Evolutionary conservation across 2,888 invertebrate species (phyloP), one percentile per base, ranked within the genome.

Genomic region (Yponomeuta evonymella): DNA sequence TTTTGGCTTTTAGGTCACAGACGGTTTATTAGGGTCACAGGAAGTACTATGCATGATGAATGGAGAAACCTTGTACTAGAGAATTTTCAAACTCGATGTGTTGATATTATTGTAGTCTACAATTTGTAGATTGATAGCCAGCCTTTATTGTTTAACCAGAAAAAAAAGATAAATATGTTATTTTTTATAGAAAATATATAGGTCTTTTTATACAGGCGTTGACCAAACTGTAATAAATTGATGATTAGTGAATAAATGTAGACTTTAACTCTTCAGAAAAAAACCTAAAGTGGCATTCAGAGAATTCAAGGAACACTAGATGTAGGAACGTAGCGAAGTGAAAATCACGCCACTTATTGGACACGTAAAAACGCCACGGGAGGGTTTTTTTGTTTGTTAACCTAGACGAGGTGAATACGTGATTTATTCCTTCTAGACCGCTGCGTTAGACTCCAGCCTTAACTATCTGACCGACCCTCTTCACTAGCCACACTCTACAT

Each of bases 361-460:
- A 58, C 12, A 58, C 51, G 51, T 58, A 58, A 15, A 58, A 58
- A 58, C 15, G 51, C 51, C 51, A 15, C 51, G 51, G 15, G 51
- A 58, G 51, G 51, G 51, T 58, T 58, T 58, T 58, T 23, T 58
- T 58, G 15, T 58, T 58, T 58, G 51, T 58, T 58, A 58, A 58
- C 51, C 51, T 58, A 58, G 51, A 58, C 51, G 51, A 58, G 51
- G 51, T 58, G 51, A 58, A 58, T 58, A 58, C 51, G 51, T 58
- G 51, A 58, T 58, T 58, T 58, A 58, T 58, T 58, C 51, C 51
- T 15, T 15, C 51, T 15, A 58, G 51, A 58, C 51, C 51, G 51
- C 15, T 15, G 15, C 51, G 51, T 58, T 58, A 58, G 51, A 58
- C 51, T 51, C 51, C 9, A 15, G 51, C 51, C 51, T 15, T 58